Conservation (phyloP, 2,888 invertebrate species). For the Ctenicera cuprea region DNA sequence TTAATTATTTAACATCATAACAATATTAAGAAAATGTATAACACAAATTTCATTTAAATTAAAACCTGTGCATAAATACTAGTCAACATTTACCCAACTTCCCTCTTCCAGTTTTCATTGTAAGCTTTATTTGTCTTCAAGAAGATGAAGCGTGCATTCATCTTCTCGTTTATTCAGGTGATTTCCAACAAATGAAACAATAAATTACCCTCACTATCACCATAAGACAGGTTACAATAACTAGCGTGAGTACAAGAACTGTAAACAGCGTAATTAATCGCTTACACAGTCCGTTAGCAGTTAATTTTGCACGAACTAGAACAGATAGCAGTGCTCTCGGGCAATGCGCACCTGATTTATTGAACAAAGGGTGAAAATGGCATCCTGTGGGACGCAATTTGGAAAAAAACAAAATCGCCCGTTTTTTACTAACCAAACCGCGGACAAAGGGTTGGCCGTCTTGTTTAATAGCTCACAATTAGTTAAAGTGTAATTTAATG, state of each 20-base stretch:
- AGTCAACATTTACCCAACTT: too few relatives aligned
- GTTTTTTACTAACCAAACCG: background rate
- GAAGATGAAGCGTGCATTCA: background rate
- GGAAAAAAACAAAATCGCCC: conserved; percentile 8
- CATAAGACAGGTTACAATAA: conserved; percentile 29
- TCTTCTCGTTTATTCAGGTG: conserved; percentile 13
- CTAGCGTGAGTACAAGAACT: conserved; percentile 31
- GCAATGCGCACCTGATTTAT: conserved; percentile 25
- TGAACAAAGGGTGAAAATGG: conserved; percentile 24
- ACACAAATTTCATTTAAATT: too few relatives aligned
- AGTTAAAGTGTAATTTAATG: background rate
- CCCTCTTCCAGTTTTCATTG: too few relatives aligned
- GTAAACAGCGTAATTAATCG: conserved; percentile 33
- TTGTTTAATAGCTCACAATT: conserved; percentile 6
- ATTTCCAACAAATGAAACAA: conserved; percentile 10
- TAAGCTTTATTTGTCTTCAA: background rate
- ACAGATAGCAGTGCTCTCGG: conserved; percentile 26
- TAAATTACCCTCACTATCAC: conserved; percentile 11
- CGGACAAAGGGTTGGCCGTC: background rate
- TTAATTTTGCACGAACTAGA: conserved; percentile 28
- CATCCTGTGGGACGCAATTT: conserved; percentile 14
- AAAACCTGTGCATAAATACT: too few relatives aligned
- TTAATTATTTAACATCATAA: too few relatives aligned
- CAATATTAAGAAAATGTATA: too few relatives aligned
- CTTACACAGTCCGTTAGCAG: conserved; percentile 29